Evolutionary conservation across 1,140 invertebrate species (phyloP).

Genomic region (Bombus polaris): DNA sequence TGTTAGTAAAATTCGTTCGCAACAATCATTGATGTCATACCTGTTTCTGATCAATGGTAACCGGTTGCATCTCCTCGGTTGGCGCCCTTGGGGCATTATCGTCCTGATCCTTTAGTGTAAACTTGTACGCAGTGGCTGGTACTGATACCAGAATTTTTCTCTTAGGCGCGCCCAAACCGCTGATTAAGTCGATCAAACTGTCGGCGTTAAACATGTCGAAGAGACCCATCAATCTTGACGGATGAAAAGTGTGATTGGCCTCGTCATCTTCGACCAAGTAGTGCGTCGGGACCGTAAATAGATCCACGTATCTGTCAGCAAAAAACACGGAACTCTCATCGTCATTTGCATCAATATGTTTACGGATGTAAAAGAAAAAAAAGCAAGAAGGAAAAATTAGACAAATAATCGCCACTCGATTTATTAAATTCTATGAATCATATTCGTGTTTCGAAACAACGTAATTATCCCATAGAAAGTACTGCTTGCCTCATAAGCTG

Average conservation of each 20-base stretch:
- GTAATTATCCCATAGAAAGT: background rate
- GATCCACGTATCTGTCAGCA: slow-evolving; percentile 82
- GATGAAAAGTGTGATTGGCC: slow-evolving; percentile 87
- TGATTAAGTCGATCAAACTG: slow-evolving; percentile 89
- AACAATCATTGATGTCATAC: slow-evolving; percentile 69
- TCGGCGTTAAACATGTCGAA: slow-evolving; percentile 92
- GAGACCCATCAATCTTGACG: slow-evolving; percentile 89
- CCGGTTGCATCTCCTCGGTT: slow-evolving; percentile 83
- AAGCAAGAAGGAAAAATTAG: background rate
- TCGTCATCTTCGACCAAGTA: slow-evolving; percentile 86
- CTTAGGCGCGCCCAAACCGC: slow-evolving; percentile 87
- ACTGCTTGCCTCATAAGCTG: background rate
- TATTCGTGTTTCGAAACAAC: background rate
- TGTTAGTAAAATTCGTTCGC: background rate
- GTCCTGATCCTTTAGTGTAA: slow-evolving; percentile 85
- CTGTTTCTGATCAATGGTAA: slow-evolving; percentile 85
- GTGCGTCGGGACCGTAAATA: slow-evolving; percentile 88
- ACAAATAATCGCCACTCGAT: background rate
- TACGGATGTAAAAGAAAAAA: background rate
- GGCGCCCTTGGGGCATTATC: slow-evolving; percentile 88
- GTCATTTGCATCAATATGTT: background rate
- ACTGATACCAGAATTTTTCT: slow-evolving; percentile 88
- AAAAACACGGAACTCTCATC: background rate
- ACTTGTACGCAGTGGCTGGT: slow-evolving; percentile 87
- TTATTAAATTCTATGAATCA: background rate